Base-by-base conservation (phyloP, 1,140 invertebrate species). In the Mactra quadrangularis region DNA sequence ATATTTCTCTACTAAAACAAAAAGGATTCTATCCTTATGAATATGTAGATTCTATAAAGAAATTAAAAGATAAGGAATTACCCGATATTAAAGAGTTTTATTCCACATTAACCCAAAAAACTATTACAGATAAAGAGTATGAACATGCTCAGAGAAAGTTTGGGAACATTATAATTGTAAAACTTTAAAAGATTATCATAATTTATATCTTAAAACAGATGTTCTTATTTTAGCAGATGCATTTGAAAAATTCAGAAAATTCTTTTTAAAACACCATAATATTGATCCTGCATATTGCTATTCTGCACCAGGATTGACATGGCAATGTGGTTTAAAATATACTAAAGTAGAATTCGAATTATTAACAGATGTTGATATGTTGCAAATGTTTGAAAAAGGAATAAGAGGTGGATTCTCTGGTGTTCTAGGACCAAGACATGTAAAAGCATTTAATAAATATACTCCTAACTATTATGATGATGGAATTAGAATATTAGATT, bases 361-460 rank as follows among this genome's bases (percentile, higher is more conserved):
- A n/a, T 19, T 91, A 1, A 85, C 71, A 11, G 86, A 90, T 62
- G 57, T 74, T 74, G 70, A 72, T 45, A 77, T 17, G 85, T 88
- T 74, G 86, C 84, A 85, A 47, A 60, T 87, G 60, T 75, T 91
- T 66, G 90, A 92, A 59, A 83, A 74, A 68, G 89, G 89, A 4
- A 84, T 88, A 0, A 72, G 89, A n/a, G 84, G 82, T 41, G 89
- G 88, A 13, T 83, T 90, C 13, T 79, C 53, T 13, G 82, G 82
- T 45, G 82, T 86, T 47, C n/a, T n/a, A n/a, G 60, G 57, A 9
- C 71, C 70, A 19, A 82, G 85, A 62, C 87, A 89, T 83, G 55
- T 53, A 15, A 79, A 85, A 77, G 84, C 83, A 85, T 88, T 86
- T 45, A 89, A 91, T 68, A 72, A 82, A n/a, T n/a, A n/a, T 66